Evolutionary conservation across 2,888 invertebrate species (phyloP).

Genomic region (Pasiphila rectangulata): DNA sequence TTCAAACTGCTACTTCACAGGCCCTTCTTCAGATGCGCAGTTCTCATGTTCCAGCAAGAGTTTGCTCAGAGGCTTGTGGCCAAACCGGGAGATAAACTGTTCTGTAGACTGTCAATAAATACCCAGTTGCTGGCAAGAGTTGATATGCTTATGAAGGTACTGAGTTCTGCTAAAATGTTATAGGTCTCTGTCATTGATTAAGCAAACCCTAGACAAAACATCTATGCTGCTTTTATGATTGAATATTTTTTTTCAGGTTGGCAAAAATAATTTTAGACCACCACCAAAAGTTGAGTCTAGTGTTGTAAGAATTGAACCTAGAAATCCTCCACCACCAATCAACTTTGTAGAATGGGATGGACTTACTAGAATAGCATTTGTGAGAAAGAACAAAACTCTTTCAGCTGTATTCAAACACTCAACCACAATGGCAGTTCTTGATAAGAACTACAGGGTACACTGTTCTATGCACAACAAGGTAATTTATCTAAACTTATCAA

Average conservation of each 20-base stretch:
- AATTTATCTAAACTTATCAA: too few species aligned
- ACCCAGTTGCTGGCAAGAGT: conserved; percentile 97
- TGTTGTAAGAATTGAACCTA: conserved; percentile 98
- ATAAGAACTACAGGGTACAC: conserved; percentile 94
- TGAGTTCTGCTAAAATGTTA: too few species aligned
- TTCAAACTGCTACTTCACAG: conserved; percentile 96
- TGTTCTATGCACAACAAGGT: conserved; percentile 91
- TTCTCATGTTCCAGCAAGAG: conserved; percentile 99
- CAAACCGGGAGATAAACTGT: conserved; percentile 97
- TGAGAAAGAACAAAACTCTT: conserved; percentile 97
- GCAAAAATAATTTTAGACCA: conserved; percentile 98
- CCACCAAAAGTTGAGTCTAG: conserved; percentile 99
- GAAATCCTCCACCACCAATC: conserved; percentile 97
- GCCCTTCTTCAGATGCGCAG: conserved; percentile 93
- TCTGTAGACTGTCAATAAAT: conserved; percentile 97
- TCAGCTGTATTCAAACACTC: conserved; percentile 93
- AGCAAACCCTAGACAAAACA: too few species aligned
- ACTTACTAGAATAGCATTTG: conserved; percentile 95
- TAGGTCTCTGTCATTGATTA: too few species aligned
- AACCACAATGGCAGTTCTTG: conserved; percentile 89
- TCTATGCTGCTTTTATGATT: not conserved
- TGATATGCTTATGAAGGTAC: conserved; percentile 95
- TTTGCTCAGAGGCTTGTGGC: conserved; percentile 98
- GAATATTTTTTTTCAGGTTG: conserved; percentile 82
- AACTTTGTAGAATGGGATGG: conserved; percentile 99